Base-by-base conservation (phyloP, 37 sponge, comb jelly and placozoan genomes). In the Halisarca cf. caerulea region DNA sequence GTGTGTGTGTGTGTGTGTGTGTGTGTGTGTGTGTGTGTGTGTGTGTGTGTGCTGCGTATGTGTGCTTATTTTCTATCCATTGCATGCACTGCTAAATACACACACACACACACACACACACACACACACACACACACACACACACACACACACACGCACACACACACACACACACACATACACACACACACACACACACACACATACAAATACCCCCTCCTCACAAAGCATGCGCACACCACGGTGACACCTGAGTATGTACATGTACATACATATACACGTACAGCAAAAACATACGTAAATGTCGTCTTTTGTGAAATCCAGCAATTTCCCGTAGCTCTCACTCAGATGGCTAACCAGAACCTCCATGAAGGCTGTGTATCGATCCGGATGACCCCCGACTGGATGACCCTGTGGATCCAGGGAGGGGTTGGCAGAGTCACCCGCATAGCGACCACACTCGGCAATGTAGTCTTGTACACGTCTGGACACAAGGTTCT, bases 321-420 rank as follows among this genome's bases (percentile, higher is more conserved):
- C 45, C 25, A 44, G 45, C 11, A 42, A 17, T 3, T 23, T 8
- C 45, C 42, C 44, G 9, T 40, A 74, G 21, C 9, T 8, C 45
- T 74, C 77, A 40, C 14, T 39, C 24, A 74, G 14, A 11, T 74
- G 36, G 45, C 5, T 15, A 0, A 74, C 77, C 42, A 74, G 77
- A n/a, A 37, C 77, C 2, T 40, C 77, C 77, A 74, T 43, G 24
- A 74, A 5, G 24, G n/a, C 5, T 23, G n/a, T 15, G 77, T 74
- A 74, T n/a, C 77, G 77, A 2, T 40, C 44, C 7, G 77, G 77
- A 23, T 74, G 77, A 8, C 77, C 1, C 11, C 77, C 77, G 1
- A 4, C 25, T 21, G 39, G 77, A 2, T 40, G 24, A 2, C 43
- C 77, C 77, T 40, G 44, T 17, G 77, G 77, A 23, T 74, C 77